Percentiles rank a stretch among this genome's conserved stretches.
Conservation (phyloP, 2,797 vertebrate genomes). For the Atherinosoma microstoma region DNA sequence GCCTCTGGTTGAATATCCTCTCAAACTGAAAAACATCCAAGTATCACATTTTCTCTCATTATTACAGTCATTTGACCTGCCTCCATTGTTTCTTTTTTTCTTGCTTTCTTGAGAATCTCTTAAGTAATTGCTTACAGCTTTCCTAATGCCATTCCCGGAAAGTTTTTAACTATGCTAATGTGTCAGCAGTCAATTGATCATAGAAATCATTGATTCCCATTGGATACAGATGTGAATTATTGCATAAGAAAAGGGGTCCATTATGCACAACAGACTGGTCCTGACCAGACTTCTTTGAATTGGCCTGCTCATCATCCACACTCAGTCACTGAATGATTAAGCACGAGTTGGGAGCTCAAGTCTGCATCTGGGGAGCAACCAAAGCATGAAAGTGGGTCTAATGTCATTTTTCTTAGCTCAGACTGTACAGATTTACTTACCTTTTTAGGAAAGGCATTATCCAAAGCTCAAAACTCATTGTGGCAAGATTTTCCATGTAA, state of each 20-base stretch:
- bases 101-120: too few relatives aligned
- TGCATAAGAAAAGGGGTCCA: conserved; percentile 18
- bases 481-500: conserved; percentile 14
- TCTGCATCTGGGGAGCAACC: conserved; percentile 33
- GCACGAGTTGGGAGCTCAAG: conserved; percentile 17
- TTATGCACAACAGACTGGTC: conserved; percentile 9
- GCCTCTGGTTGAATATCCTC: too few relatives aligned
- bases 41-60: too few relatives aligned
- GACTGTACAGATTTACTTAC: conserved; percentile 11
- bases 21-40: too few relatives aligned
- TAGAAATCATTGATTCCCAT: conserved; percentile 5
- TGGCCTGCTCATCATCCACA: conserved; percentile 32
- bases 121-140: too few relatives aligned
- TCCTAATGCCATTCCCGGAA: too few relatives aligned
- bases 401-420: conserved; percentile 32
- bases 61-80: too few relatives aligned
- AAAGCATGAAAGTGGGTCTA: conserved; percentile 26
- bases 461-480: not conserved
- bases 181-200: not conserved
- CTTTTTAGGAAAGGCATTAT: conserved; percentile 13
- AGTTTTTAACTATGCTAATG: not conserved
- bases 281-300: conserved; percentile 21
- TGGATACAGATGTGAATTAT: conserved; percentile 19
- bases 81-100: too few relatives aligned
- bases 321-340: conserved; percentile 37